Evolutionary conservation across 2,113 vertebrate genomes (phyloP).

Genomic region (Marcusenius ussheri): DNA sequence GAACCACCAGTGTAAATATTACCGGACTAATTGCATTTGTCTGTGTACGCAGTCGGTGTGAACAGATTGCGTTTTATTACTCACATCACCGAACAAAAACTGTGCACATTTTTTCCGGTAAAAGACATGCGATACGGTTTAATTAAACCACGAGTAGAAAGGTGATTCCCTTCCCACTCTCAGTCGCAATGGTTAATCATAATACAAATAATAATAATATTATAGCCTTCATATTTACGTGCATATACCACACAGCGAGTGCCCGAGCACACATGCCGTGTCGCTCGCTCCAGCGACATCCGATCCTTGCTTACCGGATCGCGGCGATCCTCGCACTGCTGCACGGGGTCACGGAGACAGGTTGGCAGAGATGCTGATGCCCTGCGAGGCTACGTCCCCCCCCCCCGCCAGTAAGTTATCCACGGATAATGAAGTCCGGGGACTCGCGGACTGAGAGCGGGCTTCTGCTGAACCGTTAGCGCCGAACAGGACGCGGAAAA

Average conservation of each 20-base stretch:
- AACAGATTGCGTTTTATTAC: slow-evolving; percentile 22
- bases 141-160: neutral
- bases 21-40: slow-evolving; percentile 36
- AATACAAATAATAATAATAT: neutral
- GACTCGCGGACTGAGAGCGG: slow-evolving; percentile 5
- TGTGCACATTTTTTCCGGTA: neutral
- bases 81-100: neutral
- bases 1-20: slow-evolving; percentile 6
- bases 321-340: slow-evolving; percentile 43
- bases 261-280: neutral
- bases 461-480: slow-evolving; percentile 9
- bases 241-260: neutral
- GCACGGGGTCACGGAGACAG: slow-evolving; percentile 46
- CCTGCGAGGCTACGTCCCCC: slow-evolving; percentile 27
- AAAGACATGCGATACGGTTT: neutral
- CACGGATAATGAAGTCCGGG: neutral
- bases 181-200: neutral
- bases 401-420: neutral
- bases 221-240: neutral
- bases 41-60: slow-evolving; percentile 22
- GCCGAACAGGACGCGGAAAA: slow-evolving; percentile 32
- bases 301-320: slow-evolving; percentile 53
- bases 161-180: neutral
- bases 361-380: slow-evolving; percentile 42
- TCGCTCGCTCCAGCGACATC: slow-evolving; percentile 11